phyloP scores from a whole-genome alignment of 1,140 invertebrate genomes.

The Prorops nasuta region DNA sequence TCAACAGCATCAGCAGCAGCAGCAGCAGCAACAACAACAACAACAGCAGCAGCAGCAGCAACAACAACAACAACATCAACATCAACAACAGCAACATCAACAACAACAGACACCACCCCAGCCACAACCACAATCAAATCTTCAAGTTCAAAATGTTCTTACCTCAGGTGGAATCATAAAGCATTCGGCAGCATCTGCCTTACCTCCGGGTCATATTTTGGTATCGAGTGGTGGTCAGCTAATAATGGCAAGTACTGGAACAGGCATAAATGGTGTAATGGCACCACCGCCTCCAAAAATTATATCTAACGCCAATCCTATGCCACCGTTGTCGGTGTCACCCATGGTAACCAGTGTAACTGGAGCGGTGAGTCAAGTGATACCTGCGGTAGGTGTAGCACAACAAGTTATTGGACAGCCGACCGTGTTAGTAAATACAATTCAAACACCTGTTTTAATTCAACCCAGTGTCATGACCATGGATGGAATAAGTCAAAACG shows the following conservation, averaged over 20 bases:
- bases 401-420: slow-evolving; percentile 71
- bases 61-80: slow-evolving; percentile 14
- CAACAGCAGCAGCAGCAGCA: slow-evolving; percentile 16
- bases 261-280: slow-evolving; percentile 61
- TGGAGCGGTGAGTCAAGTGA: slow-evolving; percentile 67
- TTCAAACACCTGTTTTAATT: slow-evolving; percentile 76
- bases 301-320: slow-evolving; percentile 56
- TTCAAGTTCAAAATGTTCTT: slow-evolving; percentile 49
- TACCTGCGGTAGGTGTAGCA: slow-evolving; percentile 60
- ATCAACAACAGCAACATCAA: slow-evolving; percentile 17
- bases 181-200: slow-evolving; percentile 50
- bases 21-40: slow-evolving; percentile 18
- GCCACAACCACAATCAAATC: slow-evolving; percentile 30
- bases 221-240: slow-evolving; percentile 74
- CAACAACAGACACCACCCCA: slow-evolving; percentile 29
- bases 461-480: slow-evolving; percentile 73
- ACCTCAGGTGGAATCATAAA: slow-evolving; percentile 52
- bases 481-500: slow-evolving; percentile 66
- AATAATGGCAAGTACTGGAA: slow-evolving; percentile 65
- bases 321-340: slow-evolving; percentile 68
- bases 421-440: slow-evolving; percentile 77
- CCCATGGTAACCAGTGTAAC: slow-evolving; percentile 71
- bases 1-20: no score
- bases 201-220: slow-evolving; percentile 69
- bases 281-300: slow-evolving; percentile 66